Conservation (phyloP, 2,113 vertebrate genomes). For the Callopanchax toddi region DNA sequence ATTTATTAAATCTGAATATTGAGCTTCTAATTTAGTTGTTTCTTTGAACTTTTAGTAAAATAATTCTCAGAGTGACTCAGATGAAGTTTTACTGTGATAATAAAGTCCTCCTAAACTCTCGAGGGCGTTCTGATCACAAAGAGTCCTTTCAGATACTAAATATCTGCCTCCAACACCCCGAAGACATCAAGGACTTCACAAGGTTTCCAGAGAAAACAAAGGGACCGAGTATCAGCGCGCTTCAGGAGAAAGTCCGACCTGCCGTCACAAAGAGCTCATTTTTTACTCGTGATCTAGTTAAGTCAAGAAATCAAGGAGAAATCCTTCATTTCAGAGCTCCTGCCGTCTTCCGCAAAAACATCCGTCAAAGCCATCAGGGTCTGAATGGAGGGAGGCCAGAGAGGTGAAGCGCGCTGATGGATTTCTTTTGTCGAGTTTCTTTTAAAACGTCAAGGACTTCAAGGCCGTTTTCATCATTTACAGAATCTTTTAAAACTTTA, state of each 20-base stretch:
- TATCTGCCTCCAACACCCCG: neutral
- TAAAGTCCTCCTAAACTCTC: neutral
- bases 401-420: constrained; percentile 6
- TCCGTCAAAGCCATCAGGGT: constrained; percentile 37
- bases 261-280: constrained; percentile 25
- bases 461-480: constrained; percentile 7
- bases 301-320: constrained; percentile 65
- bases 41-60: neutral
- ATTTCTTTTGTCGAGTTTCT: neutral
- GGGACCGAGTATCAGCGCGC: neutral
- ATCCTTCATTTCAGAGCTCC: constrained; percentile 27
- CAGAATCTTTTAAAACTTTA: neutral
- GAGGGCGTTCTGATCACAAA: constrained; percentile 1
- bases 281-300: constrained; percentile 44
- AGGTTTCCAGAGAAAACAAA: constrained; percentile 21
- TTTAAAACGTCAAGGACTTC: constrained; percentile 9
- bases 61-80: neutral
- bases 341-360: constrained; percentile 23
- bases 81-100: constrained; percentile 1
- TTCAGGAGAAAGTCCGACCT: constrained; percentile 5
- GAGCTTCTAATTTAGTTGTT: neutral
- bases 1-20: neutral
- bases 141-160: neutral
- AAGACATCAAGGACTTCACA: constrained; percentile 17
- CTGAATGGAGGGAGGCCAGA: constrained; percentile 32